Evolutionary conservation across 2,888 invertebrate species (phyloP).

Genomic region (Acronicta psi): DNA sequence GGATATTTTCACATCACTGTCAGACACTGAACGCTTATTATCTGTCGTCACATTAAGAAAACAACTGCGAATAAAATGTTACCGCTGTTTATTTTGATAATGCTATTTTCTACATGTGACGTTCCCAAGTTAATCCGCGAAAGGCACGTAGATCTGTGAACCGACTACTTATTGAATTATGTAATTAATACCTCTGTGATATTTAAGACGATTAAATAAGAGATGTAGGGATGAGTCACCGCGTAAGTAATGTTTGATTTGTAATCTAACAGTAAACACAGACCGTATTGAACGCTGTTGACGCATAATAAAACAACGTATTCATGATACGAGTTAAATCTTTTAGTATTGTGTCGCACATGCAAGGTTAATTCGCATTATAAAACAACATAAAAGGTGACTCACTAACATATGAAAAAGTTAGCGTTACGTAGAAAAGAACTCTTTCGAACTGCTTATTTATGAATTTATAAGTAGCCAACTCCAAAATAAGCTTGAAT

Average conservation of each 20-base stretch:
- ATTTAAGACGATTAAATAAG: slow-evolving; percentile 79
- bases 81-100: slow-evolving; percentile 25
- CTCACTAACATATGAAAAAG: slow-evolving; percentile 31
- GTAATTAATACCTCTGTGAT: slow-evolving; percentile 84
- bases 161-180: slow-evolving; percentile 61
- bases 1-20: slow-evolving; percentile 49
- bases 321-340: slow-evolving; percentile 42
- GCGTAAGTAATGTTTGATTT: slow-evolving; percentile 70
- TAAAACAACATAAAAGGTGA: slow-evolving; percentile 40
- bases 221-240: slow-evolving; percentile 74
- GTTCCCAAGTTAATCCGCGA: slow-evolving; percentile 32
- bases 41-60: slow-evolving; percentile 53
- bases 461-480: slow-evolving; percentile 22
- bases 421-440: slow-evolving; percentile 12
- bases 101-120: slow-evolving; percentile 46
- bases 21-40: slow-evolving; percentile 39
- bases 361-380: slow-evolving; percentile 51
- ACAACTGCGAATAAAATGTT: slow-evolving; percentile 33
- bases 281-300: slow-evolving; percentile 58
- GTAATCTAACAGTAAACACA: slow-evolving; percentile 66
- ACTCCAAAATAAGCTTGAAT: slow-evolving; percentile 26
- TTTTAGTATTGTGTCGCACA: slow-evolving; percentile 39
- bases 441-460: slow-evolving; percentile 34
- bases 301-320: slow-evolving; percentile 62
- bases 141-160: slow-evolving; percentile 47